Percentiles rank a stretch among this genome's conserved stretches.
Evolutionary conservation across 2,888 invertebrate species (phyloP).

Genomic region (Tanypteryx hageni): DNA sequence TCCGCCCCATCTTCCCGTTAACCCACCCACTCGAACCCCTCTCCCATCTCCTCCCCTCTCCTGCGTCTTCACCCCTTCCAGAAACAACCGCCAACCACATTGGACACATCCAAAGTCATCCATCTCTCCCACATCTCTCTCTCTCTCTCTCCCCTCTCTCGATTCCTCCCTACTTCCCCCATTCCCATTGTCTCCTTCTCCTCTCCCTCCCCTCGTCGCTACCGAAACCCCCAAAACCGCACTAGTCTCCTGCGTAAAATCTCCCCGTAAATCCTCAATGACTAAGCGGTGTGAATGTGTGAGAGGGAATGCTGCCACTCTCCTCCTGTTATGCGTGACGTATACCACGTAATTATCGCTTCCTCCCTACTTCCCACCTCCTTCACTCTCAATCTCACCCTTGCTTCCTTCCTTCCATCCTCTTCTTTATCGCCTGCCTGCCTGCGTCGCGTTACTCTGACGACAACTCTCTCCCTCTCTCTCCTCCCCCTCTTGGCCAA

Average conservation of each 20-base stretch:
- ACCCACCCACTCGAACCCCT: background rate
- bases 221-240: slow-evolving; percentile 6
- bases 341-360: background rate
- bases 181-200: background rate
- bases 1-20: slow-evolving; percentile 14
- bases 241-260: background rate
- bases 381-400: background rate
- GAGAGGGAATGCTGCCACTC: background rate
- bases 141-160: background rate
- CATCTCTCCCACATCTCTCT: slow-evolving; percentile 31
- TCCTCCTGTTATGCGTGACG: slow-evolving; percentile 38
- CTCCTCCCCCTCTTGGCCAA: background rate
- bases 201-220: background rate
- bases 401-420: background rate
- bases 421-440: background rate
- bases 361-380: background rate
- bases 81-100: slow-evolving; percentile 33
- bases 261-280: slow-evolving; percentile 33
- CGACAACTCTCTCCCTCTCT: background rate
- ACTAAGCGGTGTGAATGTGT: background rate
- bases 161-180: background rate
- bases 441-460: background rate
- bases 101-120: slow-evolving; percentile 62
- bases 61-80: background rate
- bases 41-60: background rate